Base-by-base conservation (phyloP, 2,888 invertebrate genomes). In the Xestobium rufovillosum region DNA sequence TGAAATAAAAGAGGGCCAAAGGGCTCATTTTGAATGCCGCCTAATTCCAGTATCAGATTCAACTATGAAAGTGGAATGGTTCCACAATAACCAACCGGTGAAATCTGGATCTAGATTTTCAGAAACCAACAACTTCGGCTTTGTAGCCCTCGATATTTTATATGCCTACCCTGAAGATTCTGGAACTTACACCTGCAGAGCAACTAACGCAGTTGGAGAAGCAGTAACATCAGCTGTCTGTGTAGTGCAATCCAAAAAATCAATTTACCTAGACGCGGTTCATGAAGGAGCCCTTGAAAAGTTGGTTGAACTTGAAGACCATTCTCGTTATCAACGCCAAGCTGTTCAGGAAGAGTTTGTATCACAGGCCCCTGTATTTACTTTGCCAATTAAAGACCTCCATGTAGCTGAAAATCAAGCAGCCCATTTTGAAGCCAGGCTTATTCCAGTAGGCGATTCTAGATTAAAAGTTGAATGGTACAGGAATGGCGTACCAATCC, bases 91-190 rank as follows among this genome's bases (percentile, higher is more conserved):
- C 53, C 75, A 77, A 48, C 87, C 91, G 0, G 72, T 94, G 1
- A 90, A 91, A 65, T 88, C 89, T 44, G 94, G 95, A 26, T 92
- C 94, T 4, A 79, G 97, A 52, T 97, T 96, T 63, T 87, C 89
- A 8, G 91, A 95, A 67, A 90, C 91, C 4, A 89, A 94, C 59
- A 96, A 91, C 67, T 97, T 98, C 62, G 97, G 97, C 27, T 97
- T 92, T 61, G 95, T 96, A 9, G 91, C 95, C 14, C 71, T 98
- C 39, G 97, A 98, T 60, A 94, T 98, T 50, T 79, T 94, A 72
- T 87, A 94, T 50, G 87, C 91, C 40, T 82, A 94, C 56, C 89
- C 95, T 4, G 97, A 97, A 63, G 97, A 98, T 70, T 85, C 89
- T 10, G 98, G 97, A 30, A 86, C 84, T 1, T 98, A 97, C 61